Conservation (phyloP, 1,140 invertebrate species). For the Drosophila pseudoananassae region DNA sequence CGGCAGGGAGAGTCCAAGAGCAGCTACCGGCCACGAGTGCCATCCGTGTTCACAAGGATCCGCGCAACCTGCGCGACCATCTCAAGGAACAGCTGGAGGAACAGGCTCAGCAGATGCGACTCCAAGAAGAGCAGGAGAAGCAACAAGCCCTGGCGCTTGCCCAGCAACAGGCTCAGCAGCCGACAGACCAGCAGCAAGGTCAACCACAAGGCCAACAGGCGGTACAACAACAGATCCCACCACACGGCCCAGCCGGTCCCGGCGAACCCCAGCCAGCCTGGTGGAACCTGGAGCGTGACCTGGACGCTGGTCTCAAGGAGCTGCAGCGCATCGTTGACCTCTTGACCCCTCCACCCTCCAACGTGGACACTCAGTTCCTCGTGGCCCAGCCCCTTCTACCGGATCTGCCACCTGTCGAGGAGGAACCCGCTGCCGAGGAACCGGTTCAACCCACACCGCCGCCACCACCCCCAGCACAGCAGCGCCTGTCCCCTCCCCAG, state of each 20-base stretch:
- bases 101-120: not conserved
- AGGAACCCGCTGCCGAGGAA: not conserved
- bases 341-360: not conserved
- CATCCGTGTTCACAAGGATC: not conserved
- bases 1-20: not conserved
- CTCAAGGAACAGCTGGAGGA: not conserved
- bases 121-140: not conserved
- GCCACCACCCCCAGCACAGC: not conserved
- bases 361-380: not conserved
- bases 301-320: not conserved
- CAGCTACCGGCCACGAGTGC: not conserved
- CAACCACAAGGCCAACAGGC: too few relatives aligned
- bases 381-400: not conserved
- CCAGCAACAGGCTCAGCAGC: too few relatives aligned
- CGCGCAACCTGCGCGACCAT: not conserved
- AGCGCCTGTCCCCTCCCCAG: not conserved
- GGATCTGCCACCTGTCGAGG: not conserved
- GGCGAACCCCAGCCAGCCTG: not conserved
- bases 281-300: not conserved
- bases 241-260: too few relatives aligned
- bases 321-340: not conserved
- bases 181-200: too few relatives aligned
- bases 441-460: not conserved
- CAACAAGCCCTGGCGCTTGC: too few relatives aligned
- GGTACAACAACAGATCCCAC: too few relatives aligned